Base-by-base conservation (phyloP, 2,888 invertebrate genomes). In the Tetranychus piercei region DNA sequence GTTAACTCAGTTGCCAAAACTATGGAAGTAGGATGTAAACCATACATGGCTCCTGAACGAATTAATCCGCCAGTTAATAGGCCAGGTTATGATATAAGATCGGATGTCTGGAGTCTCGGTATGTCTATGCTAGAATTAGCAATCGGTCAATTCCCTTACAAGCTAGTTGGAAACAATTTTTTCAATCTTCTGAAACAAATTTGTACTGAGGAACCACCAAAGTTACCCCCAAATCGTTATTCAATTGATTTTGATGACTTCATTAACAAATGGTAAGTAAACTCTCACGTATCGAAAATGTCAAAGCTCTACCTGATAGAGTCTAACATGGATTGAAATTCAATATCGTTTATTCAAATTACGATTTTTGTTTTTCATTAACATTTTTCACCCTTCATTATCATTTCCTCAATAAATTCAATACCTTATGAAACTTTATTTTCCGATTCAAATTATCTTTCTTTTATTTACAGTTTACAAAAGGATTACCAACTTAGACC, bases 1-100 rank as follows among this genome's bases (percentile, higher is more conserved):
- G 95, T 97, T 64, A 97, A 99, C 84, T 96, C 93, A 11, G 97
- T 99, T 81, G 97, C 97, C n/a, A 90, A 92, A 82, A 96, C 96
- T 23, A 88, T 95, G 78, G 97, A 99, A 84, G 97, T 96, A 77
- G 99, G 99, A 1, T 99, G 97, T 83, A 86, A 96, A 80, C 97
- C 97, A 1, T 99, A 99, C 81, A 99, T 99, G 99, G 96, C 97
- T 80, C 97, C 97, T 7, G 97, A 99, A 84, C 87, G 97, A 81
- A 97, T 99, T 81, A 94, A 97, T 83, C 96, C 96, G 0, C 87
- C 89, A 75, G 91, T 90, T 22, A 87, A 88, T 80, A 89, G 90
- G 22, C 89, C 90, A 86, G 73, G 73, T 1, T 64, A 45, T 64
- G 73, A 95, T 81, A 94, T 95, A 78, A 87, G 94, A 77, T 96